Base-by-base conservation (phyloP, 2,888 invertebrate genomes). In the Aleiodes alternator region DNA sequence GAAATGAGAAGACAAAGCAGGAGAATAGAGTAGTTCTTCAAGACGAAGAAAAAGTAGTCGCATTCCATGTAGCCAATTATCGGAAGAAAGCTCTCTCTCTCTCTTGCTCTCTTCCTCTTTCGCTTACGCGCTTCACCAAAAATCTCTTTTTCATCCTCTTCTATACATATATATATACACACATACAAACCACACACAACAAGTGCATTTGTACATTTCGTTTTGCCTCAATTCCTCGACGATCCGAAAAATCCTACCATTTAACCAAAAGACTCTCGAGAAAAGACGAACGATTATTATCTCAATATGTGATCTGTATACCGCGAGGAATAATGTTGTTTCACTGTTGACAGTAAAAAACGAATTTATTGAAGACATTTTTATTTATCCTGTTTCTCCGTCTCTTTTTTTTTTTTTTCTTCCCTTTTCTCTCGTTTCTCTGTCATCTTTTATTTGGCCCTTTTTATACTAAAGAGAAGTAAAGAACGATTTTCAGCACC, bases 51-150 rank as follows among this genome's bases (percentile, higher is more conserved):
- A 81, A 81, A 76, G 76, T 69, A 79, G 73, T 78, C 78, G 80
- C 82, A 82, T 82, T 81, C 82, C 80, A 70, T 79, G 80, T 80
- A 82, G 76, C 82, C 82, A 82, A 81, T 82, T 82, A 82, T 82
- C 81, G 79, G 78, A 81, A 79, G 81, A 81, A 81, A 81, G 81
- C 78, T 78, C 73, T 53, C 48, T 56, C 34, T 34, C 34, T 34
- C 34, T 34, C 6, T 53, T 38, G 57, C 68, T 56, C 51, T 76
- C 74, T 23, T 23, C 53, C 50, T 66, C 68, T 56, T 61, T 76
- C 74, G 68, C 76, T 75, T 78, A 78, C 76, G 74, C 80, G 76
- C 76, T 77, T 78, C 77, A 31, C 76, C 74, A 76, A 71, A 72
- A 70, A 69, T 56, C 72, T 55, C 29, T 11, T 34, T 23, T 66